phyloP scores from a whole-genome alignment of 2,888 invertebrate genomes.

The Eremobia ochroleuca region DNA sequence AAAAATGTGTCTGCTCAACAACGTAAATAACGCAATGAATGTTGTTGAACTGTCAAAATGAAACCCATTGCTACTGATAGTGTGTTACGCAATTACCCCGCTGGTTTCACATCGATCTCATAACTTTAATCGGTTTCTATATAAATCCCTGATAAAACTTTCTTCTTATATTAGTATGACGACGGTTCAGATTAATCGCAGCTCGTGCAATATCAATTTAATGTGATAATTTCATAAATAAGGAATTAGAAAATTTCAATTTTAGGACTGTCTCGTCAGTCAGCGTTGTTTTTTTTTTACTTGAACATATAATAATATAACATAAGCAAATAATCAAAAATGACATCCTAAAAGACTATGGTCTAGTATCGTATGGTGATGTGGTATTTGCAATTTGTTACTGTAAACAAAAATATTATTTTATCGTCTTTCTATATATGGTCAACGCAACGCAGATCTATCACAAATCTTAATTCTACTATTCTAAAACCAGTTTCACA shows the following conservation, averaged over 20 bases:
- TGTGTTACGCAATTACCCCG: no score
- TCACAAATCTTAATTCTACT: neutral
- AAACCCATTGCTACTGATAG: no score
- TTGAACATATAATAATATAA: no score
- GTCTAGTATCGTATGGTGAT: neutral
- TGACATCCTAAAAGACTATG: neutral
- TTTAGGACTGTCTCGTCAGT: neutral
- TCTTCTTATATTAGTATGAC: constrained; percentile 31
- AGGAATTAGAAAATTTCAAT: neutral
- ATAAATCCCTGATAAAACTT: constrained; percentile 48
- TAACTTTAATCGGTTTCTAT: constrained; percentile 44
- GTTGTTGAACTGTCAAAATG: no score
- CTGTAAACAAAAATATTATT: neutral
- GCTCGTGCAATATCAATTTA: constrained; percentile 8
- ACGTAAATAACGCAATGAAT: no score
- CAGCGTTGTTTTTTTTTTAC: neutral
- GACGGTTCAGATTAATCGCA: constrained; percentile 45
- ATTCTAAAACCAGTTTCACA: neutral
- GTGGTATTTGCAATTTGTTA: neutral
- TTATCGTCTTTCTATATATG: neutral
- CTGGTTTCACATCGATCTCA: constrained; percentile 39
- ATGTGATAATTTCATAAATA: constrained; percentile 9
- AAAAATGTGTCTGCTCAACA: no score
- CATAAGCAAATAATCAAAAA: neutral
- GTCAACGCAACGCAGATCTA: no score